These are phyloP conservation scores for Cydia amplana DNA, from an alignment of 1,140 invertebrate genomes.

Conservation along the genomic window DNA sequence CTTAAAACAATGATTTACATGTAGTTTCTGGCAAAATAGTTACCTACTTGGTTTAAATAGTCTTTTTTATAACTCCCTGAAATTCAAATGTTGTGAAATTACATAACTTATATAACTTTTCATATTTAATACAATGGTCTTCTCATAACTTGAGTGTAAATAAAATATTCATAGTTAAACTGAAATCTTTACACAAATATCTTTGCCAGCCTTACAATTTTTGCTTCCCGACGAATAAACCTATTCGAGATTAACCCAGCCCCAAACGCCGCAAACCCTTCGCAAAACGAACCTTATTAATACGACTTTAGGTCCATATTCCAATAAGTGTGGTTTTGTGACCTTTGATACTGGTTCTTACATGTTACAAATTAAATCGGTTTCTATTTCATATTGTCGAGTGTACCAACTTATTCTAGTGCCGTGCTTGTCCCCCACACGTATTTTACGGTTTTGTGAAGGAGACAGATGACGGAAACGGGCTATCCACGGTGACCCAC, in stretches of 20 bases:
- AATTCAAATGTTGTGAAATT: no score
- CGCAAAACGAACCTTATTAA: neutral
- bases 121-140: no score
- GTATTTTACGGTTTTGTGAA: neutral
- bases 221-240: constrained; percentile 16
- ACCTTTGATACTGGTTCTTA: constrained; percentile 16
- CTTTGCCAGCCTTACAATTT: neutral
- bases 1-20: no score
- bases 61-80: no score
- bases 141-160: neutral
- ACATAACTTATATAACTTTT: no score
- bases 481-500: constrained; percentile 22
- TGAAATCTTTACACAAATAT: neutral
- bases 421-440: constrained; percentile 17
- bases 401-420: constrained; percentile 27
- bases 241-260: constrained; percentile 11
- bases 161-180: neutral
- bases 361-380: constrained; percentile 11
- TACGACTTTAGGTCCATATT: neutral
- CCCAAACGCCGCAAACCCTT: constrained; percentile 12
- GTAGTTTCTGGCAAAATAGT: no score
- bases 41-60: no score
- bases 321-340: constrained; percentile 4
- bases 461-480: constrained; percentile 14
- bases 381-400: constrained; percentile 31